Evolutionary conservation across 2,888 invertebrate species (phyloP).

Genomic region (Microctonus brassicae): DNA sequence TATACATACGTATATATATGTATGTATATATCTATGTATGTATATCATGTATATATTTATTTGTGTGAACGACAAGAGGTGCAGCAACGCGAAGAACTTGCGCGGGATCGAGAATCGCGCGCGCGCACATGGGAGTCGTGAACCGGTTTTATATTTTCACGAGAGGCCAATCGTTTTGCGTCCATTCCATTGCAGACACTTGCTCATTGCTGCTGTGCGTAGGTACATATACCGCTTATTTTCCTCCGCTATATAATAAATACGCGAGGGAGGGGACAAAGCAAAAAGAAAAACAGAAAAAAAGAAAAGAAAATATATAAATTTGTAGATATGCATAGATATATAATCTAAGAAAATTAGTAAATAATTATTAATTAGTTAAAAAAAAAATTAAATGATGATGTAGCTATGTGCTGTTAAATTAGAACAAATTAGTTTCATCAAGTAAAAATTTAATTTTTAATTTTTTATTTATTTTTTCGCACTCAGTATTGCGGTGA

Average conservation of each 20-base stretch:
- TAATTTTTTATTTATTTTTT: neutral
- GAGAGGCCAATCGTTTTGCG: constrained; percentile 30
- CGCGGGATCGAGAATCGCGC: constrained; percentile 29
- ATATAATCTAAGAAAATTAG: no score
- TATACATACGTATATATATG: neutral
- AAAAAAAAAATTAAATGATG: constrained; percentile 21
- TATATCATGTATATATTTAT: neutral
- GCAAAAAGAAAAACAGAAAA: neutral
- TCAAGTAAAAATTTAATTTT: constrained; percentile 9
- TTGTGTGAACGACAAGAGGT: constrained; percentile 18
- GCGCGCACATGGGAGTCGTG: constrained; percentile 26
- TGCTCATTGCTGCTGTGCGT: constrained; percentile 23
- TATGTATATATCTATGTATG: neutral
- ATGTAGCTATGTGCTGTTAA: constrained; percentile 14
- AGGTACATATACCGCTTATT: constrained; percentile 1
- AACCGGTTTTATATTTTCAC: constrained; percentile 45
- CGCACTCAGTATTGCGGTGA: neutral
- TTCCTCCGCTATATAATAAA: neutral
- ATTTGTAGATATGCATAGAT: neutral
- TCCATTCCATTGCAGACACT: constrained; percentile 32
- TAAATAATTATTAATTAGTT: no score
- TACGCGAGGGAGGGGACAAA: neutral
- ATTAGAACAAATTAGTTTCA: constrained; percentile 23
- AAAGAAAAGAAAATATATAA: neutral
- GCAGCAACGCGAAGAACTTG: constrained; percentile 3